phyloP scores from a whole-genome alignment of 2,888 invertebrate genomes.

The Odontothrips loti region DNA sequence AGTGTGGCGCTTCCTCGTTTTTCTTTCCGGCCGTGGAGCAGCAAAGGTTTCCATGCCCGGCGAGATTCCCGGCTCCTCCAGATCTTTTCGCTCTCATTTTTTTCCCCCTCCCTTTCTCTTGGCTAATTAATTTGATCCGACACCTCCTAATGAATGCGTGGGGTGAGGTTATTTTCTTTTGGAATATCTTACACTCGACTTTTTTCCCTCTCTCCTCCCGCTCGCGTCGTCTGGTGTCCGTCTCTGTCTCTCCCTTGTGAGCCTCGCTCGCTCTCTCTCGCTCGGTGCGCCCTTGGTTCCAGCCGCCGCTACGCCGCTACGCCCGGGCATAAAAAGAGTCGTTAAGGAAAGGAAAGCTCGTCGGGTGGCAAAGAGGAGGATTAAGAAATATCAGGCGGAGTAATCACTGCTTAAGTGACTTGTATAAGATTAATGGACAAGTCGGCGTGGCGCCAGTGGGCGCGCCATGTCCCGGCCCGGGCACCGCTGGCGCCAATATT shows the following conservation, averaged over 20 bases:
- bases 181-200: background rate
- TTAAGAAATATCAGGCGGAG: slow-evolving; percentile 25
- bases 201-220: background rate
- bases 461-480: background rate
- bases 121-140: slow-evolving; percentile 26
- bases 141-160: slow-evolving; percentile 22
- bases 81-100: background rate
- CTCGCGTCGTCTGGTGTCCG: background rate
- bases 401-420: slow-evolving; percentile 26
- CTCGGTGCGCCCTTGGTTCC: background rate
- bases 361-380: slow-evolving; percentile 11
- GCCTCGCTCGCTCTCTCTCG: background rate
- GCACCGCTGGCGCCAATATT: background rate
- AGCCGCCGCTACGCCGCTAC: background rate
- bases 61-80: background rate
- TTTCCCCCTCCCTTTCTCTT: background rate
- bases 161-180: slow-evolving; percentile 10
- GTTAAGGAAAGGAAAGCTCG: slow-evolving; percentile 13
- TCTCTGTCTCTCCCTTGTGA: background rate
- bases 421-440: slow-evolving; percentile 23
- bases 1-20: background rate
- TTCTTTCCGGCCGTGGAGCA: background rate
- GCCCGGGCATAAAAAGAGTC: slow-evolving; percentile 15
- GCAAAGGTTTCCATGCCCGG: background rate
- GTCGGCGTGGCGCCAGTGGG: background rate